Base-by-base conservation (phyloP, 2,888 invertebrate species). In the Trissolcus brochymenae region DNA sequence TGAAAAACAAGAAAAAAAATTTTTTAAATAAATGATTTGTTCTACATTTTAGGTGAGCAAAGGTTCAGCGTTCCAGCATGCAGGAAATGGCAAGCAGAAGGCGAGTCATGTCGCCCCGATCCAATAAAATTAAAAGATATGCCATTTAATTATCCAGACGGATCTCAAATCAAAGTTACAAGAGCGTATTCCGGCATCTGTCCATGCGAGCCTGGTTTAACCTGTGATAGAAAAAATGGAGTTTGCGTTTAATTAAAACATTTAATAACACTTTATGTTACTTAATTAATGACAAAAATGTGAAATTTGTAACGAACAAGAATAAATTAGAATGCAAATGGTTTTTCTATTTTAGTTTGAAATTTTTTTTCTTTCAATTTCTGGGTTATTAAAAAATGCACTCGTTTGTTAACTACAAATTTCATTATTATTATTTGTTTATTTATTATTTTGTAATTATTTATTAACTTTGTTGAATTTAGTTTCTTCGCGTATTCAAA, bases 61-160 rank as follows among this genome's bases (percentile, higher is more conserved):
- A 67, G 67, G 17, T 68, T 57, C 62, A 62, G 57, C 7, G 17
- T 61, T 29, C 74, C 74, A 16, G 9, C 21, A 13, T 75, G 74
- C 51, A 57, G 19, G 4, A 56, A 56, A 35, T 64, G 53, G 64
- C 68, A 60, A 54, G 17, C 7, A 21, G 6, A 16, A 19, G 75
- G 75, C n/a, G 57, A 75, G 3, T 4, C 7, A 25, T 75, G 75
- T 21, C 75, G 68, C 49, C 75, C 75, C n/a, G 29, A 21, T 35
- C 59, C 57, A 16, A 9, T 13, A 2, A 3, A 16, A 25, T 7
- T 75, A 13, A 29, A 9, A 6, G 40, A 76, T 13, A 19, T 25
- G 0, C 41, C 25, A 6, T 70, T 61, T 41, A 7, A n/a, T 40
- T 76, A 76, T 40, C 70, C 70, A 4, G 61, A 14, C 29, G 71